Evolutionary conservation across 2,797 vertebrate species (phyloP), one percentile per base, ranked within the genome.

Genomic region (Smutsia temminckii): DNA sequence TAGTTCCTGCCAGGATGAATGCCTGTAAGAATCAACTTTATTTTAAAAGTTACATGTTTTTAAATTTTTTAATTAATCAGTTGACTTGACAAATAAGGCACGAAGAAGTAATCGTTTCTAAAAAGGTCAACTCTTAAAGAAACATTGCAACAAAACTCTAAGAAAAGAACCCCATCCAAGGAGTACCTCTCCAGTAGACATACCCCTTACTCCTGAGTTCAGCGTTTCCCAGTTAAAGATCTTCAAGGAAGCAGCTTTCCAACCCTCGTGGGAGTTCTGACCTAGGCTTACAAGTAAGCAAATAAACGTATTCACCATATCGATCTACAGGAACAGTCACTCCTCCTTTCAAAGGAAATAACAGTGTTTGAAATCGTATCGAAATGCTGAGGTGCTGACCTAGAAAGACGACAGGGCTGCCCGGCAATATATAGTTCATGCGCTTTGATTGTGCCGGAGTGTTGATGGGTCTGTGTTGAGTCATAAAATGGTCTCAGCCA

Each of bases 401-500:
- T 84, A 88, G 77, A 91, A 94, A 87, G 17, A 49, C 14, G 55
- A 51, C 2, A 87, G 84, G 80, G 77, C 74, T 92, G 37, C 53
- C 87, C 89, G 53, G 7, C 86, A 53, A 74, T 66, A 64, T 40
- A 40, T 4, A 53, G 71, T 63, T 84, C 85, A 12, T 49, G 80
- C 10, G 20, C 42, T 77, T 83, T 72, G 71, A 89, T 92, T 96
- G 89, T 84, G 91, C 95, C 74, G 18, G 46, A 17, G 17, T 16
- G 78, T 87, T 51, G 78, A 95, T 55, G 79, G 92, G 23, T 32
- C 27, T 61, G 59, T 10, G 84, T 63, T 96, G 96, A 95, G 94
- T 95, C 96, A 94, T 93, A 59, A 90, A 95, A 95, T 88, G 86
- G 78, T 57, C 78, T 75, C 71, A 74, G 86, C 59, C 90, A 96